Conservation (phyloP, 2,113 vertebrate species). For the Scytalopus superciliaris region DNA sequence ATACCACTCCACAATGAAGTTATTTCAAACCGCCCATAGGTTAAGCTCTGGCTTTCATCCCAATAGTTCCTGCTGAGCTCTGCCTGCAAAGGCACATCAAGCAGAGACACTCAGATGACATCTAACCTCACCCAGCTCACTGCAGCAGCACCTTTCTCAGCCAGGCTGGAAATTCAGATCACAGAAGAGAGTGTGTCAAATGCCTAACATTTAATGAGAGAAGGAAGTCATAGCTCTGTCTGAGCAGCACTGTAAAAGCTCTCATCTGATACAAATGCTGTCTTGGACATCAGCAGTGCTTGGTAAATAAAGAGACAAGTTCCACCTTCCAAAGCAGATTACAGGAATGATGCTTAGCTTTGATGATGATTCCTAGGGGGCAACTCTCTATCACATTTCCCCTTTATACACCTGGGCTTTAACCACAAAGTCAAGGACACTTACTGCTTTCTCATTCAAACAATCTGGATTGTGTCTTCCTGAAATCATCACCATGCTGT, state of each 20-base stretch:
- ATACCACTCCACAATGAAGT: conserved; percentile 59
- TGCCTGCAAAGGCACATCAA: conserved; percentile 58
- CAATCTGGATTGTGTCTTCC: conserved; percentile 12
- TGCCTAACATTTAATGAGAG: conserved; percentile 10
- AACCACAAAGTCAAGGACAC: conserved; percentile 49
- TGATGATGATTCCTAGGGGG: background rate
- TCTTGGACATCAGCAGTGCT: background rate
- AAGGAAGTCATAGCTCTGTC: background rate
- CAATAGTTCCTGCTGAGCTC: conserved; percentile 37
- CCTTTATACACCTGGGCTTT: conserved; percentile 46
- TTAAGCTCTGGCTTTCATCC: conserved; percentile 59
- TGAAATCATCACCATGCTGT: conserved; percentile 7
- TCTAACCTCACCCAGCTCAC: conserved; percentile 47
- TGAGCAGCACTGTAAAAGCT: conserved; percentile 19
- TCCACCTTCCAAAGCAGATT: conserved; percentile 22
- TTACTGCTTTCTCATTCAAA: conserved; percentile 36
- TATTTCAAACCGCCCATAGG: conserved; percentile 50
- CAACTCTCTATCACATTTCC: background rate
- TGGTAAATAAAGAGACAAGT: conserved; percentile 22
- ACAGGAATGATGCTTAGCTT: conserved; percentile 20
- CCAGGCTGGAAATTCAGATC: conserved; percentile 22
- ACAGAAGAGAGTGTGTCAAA: background rate
- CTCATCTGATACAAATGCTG: conserved; percentile 10
- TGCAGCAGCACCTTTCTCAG: conserved; percentile 43
- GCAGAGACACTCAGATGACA: conserved; percentile 39